A percentile compares a stretch with the other conserved stretches of the same genome.
Conservation (phyloP, 1,140 invertebrate species). For the Diprion similis region DNA sequence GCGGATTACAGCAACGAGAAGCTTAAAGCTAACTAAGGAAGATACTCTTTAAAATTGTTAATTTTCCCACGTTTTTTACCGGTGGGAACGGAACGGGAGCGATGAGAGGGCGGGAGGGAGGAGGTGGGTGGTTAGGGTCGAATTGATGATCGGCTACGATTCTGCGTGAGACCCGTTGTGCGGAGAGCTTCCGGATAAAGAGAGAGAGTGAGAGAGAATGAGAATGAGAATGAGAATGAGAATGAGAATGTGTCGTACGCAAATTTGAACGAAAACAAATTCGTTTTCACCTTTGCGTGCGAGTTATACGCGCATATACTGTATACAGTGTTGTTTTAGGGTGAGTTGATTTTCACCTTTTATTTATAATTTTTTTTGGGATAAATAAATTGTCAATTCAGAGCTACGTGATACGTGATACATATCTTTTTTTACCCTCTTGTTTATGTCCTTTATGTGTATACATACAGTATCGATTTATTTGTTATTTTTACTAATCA, state of each 20-base stretch:
- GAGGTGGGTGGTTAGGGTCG: background rate
- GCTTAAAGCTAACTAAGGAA: slow-evolving; percentile 24
- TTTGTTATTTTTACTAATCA: background rate
- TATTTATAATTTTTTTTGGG: background rate
- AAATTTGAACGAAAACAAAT: too few relatives aligned
- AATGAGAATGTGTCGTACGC: too few relatives aligned
- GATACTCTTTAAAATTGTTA: background rate
- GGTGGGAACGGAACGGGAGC: background rate
- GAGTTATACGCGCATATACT: too few relatives aligned
- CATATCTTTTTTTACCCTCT: background rate
- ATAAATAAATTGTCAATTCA: background rate
- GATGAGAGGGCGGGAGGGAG: background rate
- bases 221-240: too few relatives aligned
- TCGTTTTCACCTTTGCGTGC: too few relatives aligned
- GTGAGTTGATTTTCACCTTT: background rate
- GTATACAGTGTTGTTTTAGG: background rate
- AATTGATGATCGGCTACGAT: background rate
- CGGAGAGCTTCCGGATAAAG: background rate
- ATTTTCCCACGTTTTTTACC: background rate
- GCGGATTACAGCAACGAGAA: slow-evolving; percentile 31
- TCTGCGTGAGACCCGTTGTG: background rate
- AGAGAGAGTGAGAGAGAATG: background rate
- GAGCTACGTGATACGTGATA: background rate
- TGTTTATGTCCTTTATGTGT: background rate
- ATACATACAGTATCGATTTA: background rate